Conservation (phyloP, 2,113 vertebrate species). For the Dermatemys mawii region DNA sequence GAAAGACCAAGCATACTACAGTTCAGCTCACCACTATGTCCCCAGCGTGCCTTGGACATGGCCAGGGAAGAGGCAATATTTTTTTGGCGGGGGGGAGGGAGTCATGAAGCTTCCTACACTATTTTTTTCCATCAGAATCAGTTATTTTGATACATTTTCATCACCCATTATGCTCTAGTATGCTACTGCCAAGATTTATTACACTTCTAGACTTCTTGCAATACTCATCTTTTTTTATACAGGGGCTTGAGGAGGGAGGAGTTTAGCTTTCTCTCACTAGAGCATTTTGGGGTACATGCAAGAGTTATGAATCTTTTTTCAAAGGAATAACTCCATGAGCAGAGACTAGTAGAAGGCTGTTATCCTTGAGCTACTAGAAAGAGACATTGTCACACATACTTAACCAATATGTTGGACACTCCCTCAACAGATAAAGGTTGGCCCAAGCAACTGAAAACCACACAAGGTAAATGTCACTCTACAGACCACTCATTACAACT, state of each 20-base stretch:
- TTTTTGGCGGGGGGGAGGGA: neutral
- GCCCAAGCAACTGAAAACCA: accelerated
- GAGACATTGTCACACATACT: neutral
- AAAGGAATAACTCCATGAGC: neutral
- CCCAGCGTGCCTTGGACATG: neutral
- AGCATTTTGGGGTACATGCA: neutral
- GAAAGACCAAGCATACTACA: neutral
- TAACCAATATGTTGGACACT: neutral
- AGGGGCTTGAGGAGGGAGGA: neutral
- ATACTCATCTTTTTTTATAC: neutral
- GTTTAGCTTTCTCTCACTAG: no score
- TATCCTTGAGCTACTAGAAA: neutral
- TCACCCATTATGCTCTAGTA: neutral
- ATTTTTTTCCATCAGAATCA: neutral
- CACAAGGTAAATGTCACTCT: neutral
- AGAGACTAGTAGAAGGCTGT: neutral
- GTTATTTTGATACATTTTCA: neutral
- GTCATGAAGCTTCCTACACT: neutral
- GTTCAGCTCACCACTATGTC: neutral
- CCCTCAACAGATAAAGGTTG: neutral
- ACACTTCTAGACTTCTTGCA: neutral
- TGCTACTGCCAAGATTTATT: neutral
- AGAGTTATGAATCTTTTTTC: neutral
- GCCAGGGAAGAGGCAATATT: neutral
- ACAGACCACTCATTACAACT: neutral